Percentiles rank a stretch among this genome's conserved stretches.
Conservation (phyloP, 2,113 vertebrate species). For the Haliaeetus leucogaster region DNA sequence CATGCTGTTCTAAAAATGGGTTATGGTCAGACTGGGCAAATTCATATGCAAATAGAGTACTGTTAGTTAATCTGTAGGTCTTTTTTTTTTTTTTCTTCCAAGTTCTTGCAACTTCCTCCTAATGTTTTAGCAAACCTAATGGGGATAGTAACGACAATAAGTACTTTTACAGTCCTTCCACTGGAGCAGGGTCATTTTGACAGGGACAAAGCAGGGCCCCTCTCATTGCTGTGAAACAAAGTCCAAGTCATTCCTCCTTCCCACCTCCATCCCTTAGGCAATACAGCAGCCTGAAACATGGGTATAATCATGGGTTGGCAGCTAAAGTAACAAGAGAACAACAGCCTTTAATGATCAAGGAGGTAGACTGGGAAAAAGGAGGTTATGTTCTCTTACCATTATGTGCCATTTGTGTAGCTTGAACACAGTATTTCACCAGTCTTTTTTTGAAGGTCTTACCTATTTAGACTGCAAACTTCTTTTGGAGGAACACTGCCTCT, state of each 20-base stretch:
- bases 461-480: neutral
- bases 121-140: neutral
- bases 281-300: neutral
- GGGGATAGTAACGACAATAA: neutral
- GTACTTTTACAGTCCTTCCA: neutral
- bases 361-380: neutral
- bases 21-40: conserved; percentile 44
- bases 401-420: neutral
- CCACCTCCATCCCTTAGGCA: neutral
- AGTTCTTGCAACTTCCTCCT: neutral
- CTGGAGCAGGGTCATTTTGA: neutral
- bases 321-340: neutral
- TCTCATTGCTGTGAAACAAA: neutral
- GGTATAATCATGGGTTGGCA: neutral
- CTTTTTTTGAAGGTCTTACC: neutral
- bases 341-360: neutral
- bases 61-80: conserved; percentile 4
- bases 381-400: neutral
- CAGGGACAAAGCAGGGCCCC: neutral
- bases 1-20: conserved; percentile 41
- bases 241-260: neutral
- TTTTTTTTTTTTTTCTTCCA: neutral
- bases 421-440: neutral
- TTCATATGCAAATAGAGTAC: conserved; percentile 24
- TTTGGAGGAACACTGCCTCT: neutral